Evolutionary conservation across 2,888 invertebrate genomes (phyloP).

Genomic region (Dromius quadrimaculatus): DNA sequence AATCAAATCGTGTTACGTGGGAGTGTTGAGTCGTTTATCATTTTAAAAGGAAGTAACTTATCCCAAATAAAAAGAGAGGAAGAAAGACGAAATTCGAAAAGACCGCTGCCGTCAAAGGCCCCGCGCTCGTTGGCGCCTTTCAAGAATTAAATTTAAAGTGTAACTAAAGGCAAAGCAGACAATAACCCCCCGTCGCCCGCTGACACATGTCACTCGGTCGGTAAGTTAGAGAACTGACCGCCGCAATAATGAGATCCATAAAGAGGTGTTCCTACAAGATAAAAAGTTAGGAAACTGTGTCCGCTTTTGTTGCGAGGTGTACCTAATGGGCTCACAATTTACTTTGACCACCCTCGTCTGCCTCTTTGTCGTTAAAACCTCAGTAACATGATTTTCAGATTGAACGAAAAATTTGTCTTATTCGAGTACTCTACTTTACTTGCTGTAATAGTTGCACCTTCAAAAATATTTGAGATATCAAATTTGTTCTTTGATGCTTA

Average conservation of each 20-base stretch:
- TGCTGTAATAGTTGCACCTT: too few species aligned
- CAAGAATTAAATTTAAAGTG: constrained; percentile 56
- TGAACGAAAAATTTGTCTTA: too few species aligned
- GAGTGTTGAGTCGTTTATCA: constrained; percentile 51
- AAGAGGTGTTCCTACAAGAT: constrained; percentile 48
- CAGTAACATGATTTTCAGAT: constrained; percentile 14
- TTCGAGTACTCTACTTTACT: too few species aligned
- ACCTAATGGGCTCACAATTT: constrained; percentile 22
- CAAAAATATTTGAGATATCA: too few species aligned
- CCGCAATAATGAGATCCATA: constrained; percentile 42
- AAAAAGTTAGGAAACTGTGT: constrained; percentile 31
- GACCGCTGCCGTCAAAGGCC: constrained; percentile 53
- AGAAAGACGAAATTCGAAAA: constrained; percentile 43
- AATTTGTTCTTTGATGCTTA: too few species aligned
- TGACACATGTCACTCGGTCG: constrained; percentile 57
- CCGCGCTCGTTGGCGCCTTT: constrained; percentile 58
- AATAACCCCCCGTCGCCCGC: constrained; percentile 54
- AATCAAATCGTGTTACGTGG: constrained; percentile 42
- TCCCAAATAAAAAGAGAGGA: constrained; percentile 38
- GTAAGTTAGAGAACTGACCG: constrained; percentile 23
- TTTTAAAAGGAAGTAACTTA: constrained; percentile 52
- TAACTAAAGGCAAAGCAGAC: constrained; percentile 55
- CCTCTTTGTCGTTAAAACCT: constrained; percentile 5
- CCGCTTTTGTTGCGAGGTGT: constrained; percentile 42
- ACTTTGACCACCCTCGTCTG: constrained; percentile 5